Evolutionary conservation across 2,797 vertebrate species (phyloP).

Genomic region (Melanotaenia boesemani): DNA sequence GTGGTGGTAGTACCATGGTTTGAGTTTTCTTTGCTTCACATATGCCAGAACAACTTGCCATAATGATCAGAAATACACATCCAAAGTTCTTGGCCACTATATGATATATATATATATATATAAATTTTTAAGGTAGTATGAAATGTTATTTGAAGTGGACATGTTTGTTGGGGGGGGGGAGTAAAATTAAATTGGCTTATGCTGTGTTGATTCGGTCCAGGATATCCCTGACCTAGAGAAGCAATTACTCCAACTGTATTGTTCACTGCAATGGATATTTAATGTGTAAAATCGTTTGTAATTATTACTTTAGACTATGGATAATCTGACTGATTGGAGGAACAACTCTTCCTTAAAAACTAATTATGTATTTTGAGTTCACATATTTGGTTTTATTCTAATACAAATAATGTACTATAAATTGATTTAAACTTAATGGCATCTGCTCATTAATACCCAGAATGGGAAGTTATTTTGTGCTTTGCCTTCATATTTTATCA

Average conservation of each 20-base stretch:
- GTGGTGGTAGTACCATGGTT: too few relatives aligned
- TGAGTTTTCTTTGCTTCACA: too few relatives aligned
- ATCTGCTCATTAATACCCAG: conserved; percentile 56
- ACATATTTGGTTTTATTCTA: conserved; percentile 42
- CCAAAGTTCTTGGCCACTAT: too few relatives aligned
- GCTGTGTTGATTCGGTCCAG: neutral
- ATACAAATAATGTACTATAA: conserved; percentile 43
- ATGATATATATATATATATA: too few relatives aligned
- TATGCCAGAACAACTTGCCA: too few relatives aligned
- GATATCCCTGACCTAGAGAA: conserved; percentile 8
- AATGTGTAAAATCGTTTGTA: conserved; percentile 52
- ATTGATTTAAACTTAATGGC: conserved; percentile 36
- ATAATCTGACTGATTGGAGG: conserved; percentile 17
- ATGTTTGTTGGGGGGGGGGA: too few relatives aligned
- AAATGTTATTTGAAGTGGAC: too few relatives aligned
- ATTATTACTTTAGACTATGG: conserved; percentile 10
- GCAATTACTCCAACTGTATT: conserved; percentile 13
- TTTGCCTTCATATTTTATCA: conserved; percentile 55
- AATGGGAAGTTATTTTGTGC: conserved; percentile 51
- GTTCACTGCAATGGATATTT: conserved; percentile 20
- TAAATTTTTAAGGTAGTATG: too few relatives aligned
- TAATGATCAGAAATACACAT: too few relatives aligned
- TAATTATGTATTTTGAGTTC: conserved; percentile 22
- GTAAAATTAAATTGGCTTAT: too few relatives aligned
- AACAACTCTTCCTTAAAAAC: conserved; percentile 13